Conservation (phyloP, 2,888 invertebrate genomes). For the Carabus problematicus region DNA sequence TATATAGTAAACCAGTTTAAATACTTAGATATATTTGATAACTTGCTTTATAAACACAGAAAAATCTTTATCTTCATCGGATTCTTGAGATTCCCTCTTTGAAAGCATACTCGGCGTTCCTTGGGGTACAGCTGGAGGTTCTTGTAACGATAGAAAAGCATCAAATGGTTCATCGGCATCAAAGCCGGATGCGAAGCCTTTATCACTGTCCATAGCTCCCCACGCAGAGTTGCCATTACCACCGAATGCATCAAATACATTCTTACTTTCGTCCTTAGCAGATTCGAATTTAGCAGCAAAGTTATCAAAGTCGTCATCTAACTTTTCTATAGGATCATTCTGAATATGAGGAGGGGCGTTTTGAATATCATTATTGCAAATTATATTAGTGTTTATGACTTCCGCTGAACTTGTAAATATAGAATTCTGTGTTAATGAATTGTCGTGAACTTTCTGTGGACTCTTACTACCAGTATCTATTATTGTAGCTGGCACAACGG, state of each 20-base stretch:
- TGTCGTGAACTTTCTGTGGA: conserved; percentile 31
- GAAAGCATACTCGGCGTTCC: conserved; percentile 70
- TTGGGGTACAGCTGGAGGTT: conserved; percentile 73
- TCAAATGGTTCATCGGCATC: conserved; percentile 80
- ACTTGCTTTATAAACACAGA: conserved; percentile 78
- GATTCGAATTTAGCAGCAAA: conserved; percentile 90
- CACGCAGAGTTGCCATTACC: conserved; percentile 52
- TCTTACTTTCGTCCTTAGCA: conserved; percentile 61
- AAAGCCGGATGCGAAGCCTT: conserved; percentile 63
- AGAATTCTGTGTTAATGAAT: conserved; percentile 32
- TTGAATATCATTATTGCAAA: conserved; percentile 7
- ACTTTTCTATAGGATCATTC: conserved; percentile 31
- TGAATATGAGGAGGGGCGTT: background rate
- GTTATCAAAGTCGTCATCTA: conserved; percentile 79
- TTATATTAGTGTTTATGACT: background rate
- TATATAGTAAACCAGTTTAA: background rate
- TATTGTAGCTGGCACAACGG: conserved; percentile 45
- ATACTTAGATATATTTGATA: background rate
- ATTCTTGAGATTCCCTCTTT: conserved; percentile 75
- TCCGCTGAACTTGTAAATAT: background rate
- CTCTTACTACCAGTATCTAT: conserved; percentile 45
- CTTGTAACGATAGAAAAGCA: conserved; percentile 80
- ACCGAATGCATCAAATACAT: conserved; percentile 55
- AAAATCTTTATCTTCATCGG: conserved; percentile 80
- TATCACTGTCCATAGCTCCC: conserved; percentile 52